Percentiles rank a stretch among this genome's conserved stretches.
These are phyloP conservation scores for Grantiella picta DNA, from an alignment of 2,113 vertebrate species.

Conservation along the genomic window DNA sequence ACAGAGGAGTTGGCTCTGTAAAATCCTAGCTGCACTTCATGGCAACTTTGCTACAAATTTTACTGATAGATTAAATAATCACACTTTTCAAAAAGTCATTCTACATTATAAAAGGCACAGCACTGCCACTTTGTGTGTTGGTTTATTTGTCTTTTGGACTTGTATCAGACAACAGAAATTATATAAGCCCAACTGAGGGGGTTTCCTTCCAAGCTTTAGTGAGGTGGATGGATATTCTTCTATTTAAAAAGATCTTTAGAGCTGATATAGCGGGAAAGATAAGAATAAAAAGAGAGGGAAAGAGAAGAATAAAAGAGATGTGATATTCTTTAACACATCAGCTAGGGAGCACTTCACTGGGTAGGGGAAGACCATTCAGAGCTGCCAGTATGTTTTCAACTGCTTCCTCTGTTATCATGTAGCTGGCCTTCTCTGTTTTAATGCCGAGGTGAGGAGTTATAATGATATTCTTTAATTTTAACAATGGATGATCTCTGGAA, in stretches of 20 bases:
- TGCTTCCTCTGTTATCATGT: conserved; percentile 42
- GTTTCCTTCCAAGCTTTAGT: not conserved
- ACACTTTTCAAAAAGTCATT: not conserved
- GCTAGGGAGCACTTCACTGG: conserved; percentile 52
- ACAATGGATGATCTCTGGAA: conserved; percentile 61
- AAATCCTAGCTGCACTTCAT: not conserved
- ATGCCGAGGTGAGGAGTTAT: conserved; percentile 57
- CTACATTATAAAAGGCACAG: not conserved
- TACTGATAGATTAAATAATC: not conserved
- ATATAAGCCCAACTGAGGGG: not conserved
- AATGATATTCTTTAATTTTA: conserved; percentile 59
- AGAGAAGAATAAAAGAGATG: not conserved
- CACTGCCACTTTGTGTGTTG: not conserved
- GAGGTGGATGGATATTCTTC: not conserved
- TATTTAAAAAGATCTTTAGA: not conserved
- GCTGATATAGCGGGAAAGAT: not conserved
- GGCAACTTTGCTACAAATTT: not conserved
- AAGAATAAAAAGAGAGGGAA: not conserved
- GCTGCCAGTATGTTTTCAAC: conserved; percentile 49
- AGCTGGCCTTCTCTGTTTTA: conserved; percentile 25
- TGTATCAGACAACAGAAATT: not conserved
- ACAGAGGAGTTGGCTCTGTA: not conserved
- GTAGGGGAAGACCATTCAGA: conserved; percentile 38
- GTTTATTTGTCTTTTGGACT: not conserved
- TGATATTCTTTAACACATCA: not conserved